Conservation (phyloP, 2,888 invertebrate species). For the Selenia dentaria region DNA sequence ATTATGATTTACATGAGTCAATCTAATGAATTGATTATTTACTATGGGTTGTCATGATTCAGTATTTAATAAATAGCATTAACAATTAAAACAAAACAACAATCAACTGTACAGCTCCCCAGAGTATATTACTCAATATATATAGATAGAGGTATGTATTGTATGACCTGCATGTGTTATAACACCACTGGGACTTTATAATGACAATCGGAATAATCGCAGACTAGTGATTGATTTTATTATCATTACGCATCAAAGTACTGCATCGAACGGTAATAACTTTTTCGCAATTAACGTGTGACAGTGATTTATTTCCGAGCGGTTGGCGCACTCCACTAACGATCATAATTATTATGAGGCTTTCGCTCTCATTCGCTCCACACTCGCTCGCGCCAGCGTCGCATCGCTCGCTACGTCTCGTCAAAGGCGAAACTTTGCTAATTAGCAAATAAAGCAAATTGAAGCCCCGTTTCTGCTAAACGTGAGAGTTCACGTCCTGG, state of each 20-base stretch:
- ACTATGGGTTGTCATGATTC: no score
- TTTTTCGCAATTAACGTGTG: slow-evolving; percentile 40
- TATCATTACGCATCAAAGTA: slow-evolving; percentile 24
- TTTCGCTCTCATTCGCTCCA: slow-evolving; percentile 31
- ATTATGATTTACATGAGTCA: no score
- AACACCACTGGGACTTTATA: no score
- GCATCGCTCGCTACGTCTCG: slow-evolving; percentile 35
- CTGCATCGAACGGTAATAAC: slow-evolving; percentile 37
- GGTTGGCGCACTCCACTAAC: slow-evolving; percentile 42
- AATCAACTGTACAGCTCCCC: no score
- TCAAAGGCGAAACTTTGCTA: slow-evolving; percentile 72
- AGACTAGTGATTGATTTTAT: slow-evolving; percentile 31
- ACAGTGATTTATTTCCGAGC: slow-evolving; percentile 43
- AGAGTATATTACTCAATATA: no score
- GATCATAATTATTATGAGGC: slow-evolving; percentile 62
- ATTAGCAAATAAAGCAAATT: slow-evolving; percentile 76
- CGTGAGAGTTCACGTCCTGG: slow-evolving; percentile 51
- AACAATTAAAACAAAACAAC: no score
- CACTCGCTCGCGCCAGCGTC: slow-evolving; percentile 28
- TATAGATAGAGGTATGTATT: no score
- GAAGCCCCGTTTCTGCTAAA: slow-evolving; percentile 58
- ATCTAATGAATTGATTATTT: no score
- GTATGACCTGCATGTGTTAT: no score
- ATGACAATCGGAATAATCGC: slow-evolving; percentile 20
- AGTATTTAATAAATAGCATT: no score